These are phyloP conservation scores for Lepidocolaptes lacrymiger DNA, from an alignment of 2,797 vertebrate species.

Conservation along the genomic window DNA sequence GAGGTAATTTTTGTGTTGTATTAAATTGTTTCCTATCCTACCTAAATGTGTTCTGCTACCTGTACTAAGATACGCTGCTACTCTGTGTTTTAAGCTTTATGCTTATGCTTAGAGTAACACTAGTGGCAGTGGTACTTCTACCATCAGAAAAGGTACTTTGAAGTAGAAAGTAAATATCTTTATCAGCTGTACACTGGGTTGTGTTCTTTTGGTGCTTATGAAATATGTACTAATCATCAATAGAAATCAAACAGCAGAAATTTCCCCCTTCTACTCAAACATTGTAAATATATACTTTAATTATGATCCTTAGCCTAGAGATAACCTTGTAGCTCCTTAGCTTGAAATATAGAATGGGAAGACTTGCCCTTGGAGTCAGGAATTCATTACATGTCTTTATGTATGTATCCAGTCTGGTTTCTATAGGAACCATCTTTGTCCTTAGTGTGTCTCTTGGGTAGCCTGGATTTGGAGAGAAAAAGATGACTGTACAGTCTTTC, in stretches of 20 bases:
- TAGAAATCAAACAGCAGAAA: not conserved
- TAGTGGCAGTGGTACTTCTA: not conserved
- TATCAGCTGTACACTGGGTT: not conserved
- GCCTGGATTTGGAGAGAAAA: not conserved
- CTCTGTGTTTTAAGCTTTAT: not conserved
- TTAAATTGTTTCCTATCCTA: not conserved
- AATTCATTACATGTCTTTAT: not conserved
- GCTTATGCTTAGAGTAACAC: not conserved
- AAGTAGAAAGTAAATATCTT: not conserved
- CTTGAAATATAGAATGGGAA: not conserved
- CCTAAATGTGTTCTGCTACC: not conserved
- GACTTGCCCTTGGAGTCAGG: not conserved
- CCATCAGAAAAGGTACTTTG: not conserved
- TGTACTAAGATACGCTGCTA: not conserved
- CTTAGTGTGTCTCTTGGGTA: not conserved
- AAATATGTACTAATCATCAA: not conserved
- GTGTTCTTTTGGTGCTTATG: not conserved
- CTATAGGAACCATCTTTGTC: not conserved
- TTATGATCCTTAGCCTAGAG: not conserved
- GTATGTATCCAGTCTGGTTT: not conserved
- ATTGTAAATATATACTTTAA: not conserved
- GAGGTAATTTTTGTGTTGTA: slow-evolving; percentile 75
- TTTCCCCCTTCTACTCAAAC: not conserved
- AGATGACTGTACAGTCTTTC: not conserved
- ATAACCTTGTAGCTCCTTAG: not conserved